Base-by-base conservation (phyloP, 2,888 invertebrate species). In the Pharmacophagus antenor region DNA sequence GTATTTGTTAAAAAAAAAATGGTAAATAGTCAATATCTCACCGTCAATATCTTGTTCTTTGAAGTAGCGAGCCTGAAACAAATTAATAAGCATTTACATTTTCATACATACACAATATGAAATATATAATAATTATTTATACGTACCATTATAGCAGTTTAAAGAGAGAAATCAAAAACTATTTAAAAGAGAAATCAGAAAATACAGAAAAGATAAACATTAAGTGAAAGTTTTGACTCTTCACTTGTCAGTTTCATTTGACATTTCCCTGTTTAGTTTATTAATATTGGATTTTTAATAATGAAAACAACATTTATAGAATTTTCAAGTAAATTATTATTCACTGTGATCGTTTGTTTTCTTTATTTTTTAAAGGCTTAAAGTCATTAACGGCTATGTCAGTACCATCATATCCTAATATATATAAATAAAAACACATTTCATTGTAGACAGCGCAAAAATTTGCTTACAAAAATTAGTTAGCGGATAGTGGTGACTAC, bases 31-130 rank as follows among this genome's bases (percentile, higher is more conserved):
- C 10, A 31, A 21, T 20, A 17, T 31, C 92, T 91, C 91, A 97
- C 98, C 97, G 91, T 98, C 98, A 69, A 98, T 98, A 76, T 98
- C 98, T 82, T 97, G 95, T 90, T 98, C 98, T 74, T 96, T 95
- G 82, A 98, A 98, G 86, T 96, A 97, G 64, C 97, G 94, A 23
- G 98, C 98, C 98, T 98, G 85, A 27, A 91, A 91, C 23, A 59
- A 56, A 27, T 25, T 22, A 25, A 5, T 3, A 20, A 31, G 1
- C 6, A 20, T 50, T 27, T 50, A 31, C 47, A 41, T 41, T 37
- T 47, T 42, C 18, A 4, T 17, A 23, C 23, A 50, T 10, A 48
- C 6, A 31, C 7, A 58, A 46, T 15, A 23, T 31, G 48, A 48
- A 1, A 15, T 41, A n/a, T 44, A 47, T 21, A 23, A 23, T 48